Percentiles rank a stretch among this genome's conserved stretches.
These are phyloP conservation scores for Elaphurus davidianus DNA, from an alignment of 2,113 vertebrate genomes.

Conservation along the genomic window DNA sequence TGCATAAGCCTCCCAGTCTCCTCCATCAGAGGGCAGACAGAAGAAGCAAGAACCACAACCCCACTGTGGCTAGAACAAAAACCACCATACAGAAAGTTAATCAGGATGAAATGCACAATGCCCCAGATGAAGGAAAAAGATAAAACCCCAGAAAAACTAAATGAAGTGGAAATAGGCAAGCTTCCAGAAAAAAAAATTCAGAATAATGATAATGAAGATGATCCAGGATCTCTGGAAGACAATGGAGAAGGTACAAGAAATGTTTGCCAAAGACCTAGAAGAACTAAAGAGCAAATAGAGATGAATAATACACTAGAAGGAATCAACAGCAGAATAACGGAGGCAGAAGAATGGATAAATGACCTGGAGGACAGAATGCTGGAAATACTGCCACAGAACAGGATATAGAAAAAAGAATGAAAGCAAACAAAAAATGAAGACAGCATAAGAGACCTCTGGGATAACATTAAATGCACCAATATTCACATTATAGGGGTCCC, in stretches of 20 bases:
- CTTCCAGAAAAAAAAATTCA: background rate
- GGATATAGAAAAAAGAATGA: background rate
- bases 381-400: background rate
- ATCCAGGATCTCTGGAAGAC: background rate
- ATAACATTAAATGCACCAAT: background rate
- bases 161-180: background rate
- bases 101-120: background rate
- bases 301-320: background rate
- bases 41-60: background rate
- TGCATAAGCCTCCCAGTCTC: background rate
- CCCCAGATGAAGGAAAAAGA: background rate
- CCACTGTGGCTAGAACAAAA: background rate
- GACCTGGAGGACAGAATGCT: background rate
- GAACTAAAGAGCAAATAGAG: background rate
- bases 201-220: background rate
- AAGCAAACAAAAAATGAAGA: background rate
- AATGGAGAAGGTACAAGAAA: background rate
- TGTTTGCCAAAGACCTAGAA: background rate
- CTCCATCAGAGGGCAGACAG: background rate
- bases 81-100: background rate
- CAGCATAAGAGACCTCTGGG: background rate
- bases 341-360: background rate
- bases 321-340: background rate
- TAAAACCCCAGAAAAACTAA: background rate
- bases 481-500: background rate